Base-by-base conservation (phyloP, 2,797 vertebrate species). In the Vireo griseus region DNA sequence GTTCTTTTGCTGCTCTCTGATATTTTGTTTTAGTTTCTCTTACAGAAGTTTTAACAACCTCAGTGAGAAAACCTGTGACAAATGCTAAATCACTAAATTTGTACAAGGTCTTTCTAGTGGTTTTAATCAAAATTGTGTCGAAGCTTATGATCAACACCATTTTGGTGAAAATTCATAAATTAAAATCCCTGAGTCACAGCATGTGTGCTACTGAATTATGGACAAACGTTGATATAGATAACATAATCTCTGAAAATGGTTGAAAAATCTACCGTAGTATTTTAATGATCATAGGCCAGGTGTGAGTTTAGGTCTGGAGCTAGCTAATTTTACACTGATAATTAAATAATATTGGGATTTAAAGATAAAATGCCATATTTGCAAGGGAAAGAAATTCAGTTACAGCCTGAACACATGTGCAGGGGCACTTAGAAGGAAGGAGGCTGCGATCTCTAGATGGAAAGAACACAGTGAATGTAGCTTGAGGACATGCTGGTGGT, bases 391-490 rank as follows among this genome's bases (percentile, higher is more conserved):
- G 16, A 28, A 65, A 37, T 18, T 48, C 15, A 21, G 16, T 2
- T 65, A 62, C 45, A 63, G 58, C 17, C 61, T 42, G 47, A 50
- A 15, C 40, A 24, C 16, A 0, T 1, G 25, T 11, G 55, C 20
- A 68, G 19, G 28, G 51, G 29, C 33, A 7, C 25, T 58, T 37
- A 5, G 25, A 37, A 50, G 67, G 55, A 39, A 26, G 42, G 13
- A 44, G 18, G 29, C 3, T 61, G 20, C 26, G 45, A 8, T 37
- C 24, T 13, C 31, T 7, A 10, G 50, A 1, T 25, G 33, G 54
- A 44, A 16, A 12, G 22, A n/a, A 18, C 0, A 11, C 26, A 67
- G 42, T 0, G 2, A 10, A 10, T n/a, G 51, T 13, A 11, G 47
- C 63, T 65, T 81, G 28, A n/a, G 35, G 14, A 40, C 9, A 1